Evolutionary conservation across 2,888 invertebrate species (phyloP), one percentile per base, ranked within the genome.

Genomic region (Mythimna albipuncta): DNA sequence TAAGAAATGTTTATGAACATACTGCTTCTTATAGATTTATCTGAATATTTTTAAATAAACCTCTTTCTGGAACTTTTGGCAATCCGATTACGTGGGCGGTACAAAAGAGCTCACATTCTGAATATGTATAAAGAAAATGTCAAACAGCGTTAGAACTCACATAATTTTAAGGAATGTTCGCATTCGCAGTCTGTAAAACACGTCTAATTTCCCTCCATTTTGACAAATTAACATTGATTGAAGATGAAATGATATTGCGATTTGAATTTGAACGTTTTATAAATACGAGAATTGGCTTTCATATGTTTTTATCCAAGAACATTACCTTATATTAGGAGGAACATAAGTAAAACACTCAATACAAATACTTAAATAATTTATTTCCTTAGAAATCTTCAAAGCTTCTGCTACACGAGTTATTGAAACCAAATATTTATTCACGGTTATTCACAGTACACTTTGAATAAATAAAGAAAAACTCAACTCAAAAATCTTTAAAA

Each of bases 331-430:
- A 38, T 38, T 38, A 38, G 1, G 38, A 52, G n/a, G n/a, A 38
- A n/a, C 6, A 2, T 16, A 74, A 73, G 75, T 77, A 59, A 81
- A 81, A 78, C 35, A 54, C 62, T 54, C 26, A 41, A 58, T 55
- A 62, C 47, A 78, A 78, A 59, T 70, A 59, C 21, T 70, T 21
- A 61, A 21, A 61, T 74, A 16, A 47, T 75, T 77, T 68, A 65
- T 67, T 64, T 64, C 50, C 9, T 16, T 57, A 52, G 9, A 59
- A 69, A 59, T 74, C 54, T 47, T 72, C 59, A 64, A 77, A 67
- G 71, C 64, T 7, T 55, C n/a, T 55, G 21, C n/a, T 63, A 62
- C 54, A 76, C 50, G 38, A 58, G 26, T n/a, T 50, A 62, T 41
- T 2, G 26, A 64, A 72, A 73, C 26, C 38, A 54, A 74, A 64